Evolutionary conservation across 1,140 invertebrate species (phyloP).

Genomic region (Polyergus mexicanus): DNA sequence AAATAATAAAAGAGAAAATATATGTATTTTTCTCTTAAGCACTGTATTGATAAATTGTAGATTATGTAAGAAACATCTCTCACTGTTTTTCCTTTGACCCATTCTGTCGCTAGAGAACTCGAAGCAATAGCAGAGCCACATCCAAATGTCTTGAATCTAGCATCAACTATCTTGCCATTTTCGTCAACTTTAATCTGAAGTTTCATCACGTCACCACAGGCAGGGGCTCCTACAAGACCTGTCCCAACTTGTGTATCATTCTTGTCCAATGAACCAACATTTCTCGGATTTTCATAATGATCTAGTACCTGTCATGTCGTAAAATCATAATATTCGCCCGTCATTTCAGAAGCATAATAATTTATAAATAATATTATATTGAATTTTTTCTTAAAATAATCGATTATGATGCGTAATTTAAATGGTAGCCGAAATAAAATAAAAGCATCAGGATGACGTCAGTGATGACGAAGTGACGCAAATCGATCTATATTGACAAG

Average conservation of each 20-base stretch:
- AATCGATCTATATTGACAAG: background rate
- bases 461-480: background rate
- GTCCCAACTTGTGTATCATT: constrained; percentile 98
- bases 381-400: background rate
- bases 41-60: constrained; percentile 1
- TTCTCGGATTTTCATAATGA: constrained; percentile 99
- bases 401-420: background rate
- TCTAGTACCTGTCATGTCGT: constrained; percentile 94
- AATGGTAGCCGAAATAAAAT: background rate
- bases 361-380: background rate
- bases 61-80: constrained; percentile 43
- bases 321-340: constrained; percentile 31
- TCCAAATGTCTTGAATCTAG: constrained; percentile 99
- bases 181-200: constrained; percentile 98
- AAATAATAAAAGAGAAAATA: too few relatives aligned
- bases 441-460: background rate
- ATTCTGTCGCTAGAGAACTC: constrained; percentile 99
- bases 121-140: constrained; percentile 99
- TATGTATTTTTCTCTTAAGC: background rate
- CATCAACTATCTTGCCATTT: constrained; percentile 98
- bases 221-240: constrained; percentile 99
- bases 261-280: constrained; percentile 99
- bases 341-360: background rate
- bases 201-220: constrained; percentile 99
- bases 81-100: constrained; percentile 99